phyloP scores from a whole-genome alignment of 2,113 vertebrate species.

The Sphyrna mokarran region DNA sequence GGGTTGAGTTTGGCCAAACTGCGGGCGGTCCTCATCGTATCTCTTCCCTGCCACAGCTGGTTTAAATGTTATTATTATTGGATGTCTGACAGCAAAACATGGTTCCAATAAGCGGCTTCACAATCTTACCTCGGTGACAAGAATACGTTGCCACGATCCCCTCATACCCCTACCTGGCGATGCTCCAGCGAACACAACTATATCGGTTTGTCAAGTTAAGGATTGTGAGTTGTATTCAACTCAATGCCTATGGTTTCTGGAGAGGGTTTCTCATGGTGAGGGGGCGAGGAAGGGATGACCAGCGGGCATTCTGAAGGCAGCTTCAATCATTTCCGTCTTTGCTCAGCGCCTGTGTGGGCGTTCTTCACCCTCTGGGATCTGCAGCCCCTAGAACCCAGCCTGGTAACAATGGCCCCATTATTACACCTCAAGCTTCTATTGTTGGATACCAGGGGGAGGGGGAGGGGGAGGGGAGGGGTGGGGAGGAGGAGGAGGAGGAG shows the following conservation, averaged over 20 bases:
- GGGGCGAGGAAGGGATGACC: not conserved
- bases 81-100: not conserved
- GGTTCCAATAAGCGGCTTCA: not conserved
- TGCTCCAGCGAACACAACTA: too few species aligned
- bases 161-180: too few species aligned
- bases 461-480: not conserved
- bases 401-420: slow-evolving; percentile 30
- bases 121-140: not conserved
- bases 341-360: not conserved
- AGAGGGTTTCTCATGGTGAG: not conserved
- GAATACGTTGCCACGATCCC: not conserved
- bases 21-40: not conserved
- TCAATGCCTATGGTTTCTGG: not conserved
- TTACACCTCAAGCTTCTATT: slow-evolving; percentile 17
- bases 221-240: not conserved
- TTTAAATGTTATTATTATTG: not conserved
- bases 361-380: not conserved
- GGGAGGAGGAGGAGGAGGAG: too few species aligned
- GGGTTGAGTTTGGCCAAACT: too few species aligned
- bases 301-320: not conserved
- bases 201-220: not conserved
- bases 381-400: not conserved
- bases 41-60: not conserved
- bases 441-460: not conserved
- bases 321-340: not conserved